Evolutionary conservation across 2,888 invertebrate genomes (phyloP).

Genomic region (Lithophane semibrunnea): DNA sequence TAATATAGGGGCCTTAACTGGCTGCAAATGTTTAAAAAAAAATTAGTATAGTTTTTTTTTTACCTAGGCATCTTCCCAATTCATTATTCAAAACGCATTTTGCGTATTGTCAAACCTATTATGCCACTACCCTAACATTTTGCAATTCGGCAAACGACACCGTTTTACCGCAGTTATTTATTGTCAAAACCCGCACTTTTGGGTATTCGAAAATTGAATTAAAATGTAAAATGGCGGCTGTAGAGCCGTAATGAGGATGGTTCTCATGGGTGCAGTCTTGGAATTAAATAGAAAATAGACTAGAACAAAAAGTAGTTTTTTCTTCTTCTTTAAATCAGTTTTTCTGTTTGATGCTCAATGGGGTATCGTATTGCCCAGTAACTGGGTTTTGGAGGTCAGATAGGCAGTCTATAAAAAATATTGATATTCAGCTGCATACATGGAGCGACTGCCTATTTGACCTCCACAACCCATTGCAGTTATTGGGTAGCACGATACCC

Average conservation of each 20-base stretch:
- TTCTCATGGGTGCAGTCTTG: constrained; percentile 4
- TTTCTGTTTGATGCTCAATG: not conserved
- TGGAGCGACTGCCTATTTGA: too few relatives aligned
- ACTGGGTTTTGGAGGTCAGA: not conserved
- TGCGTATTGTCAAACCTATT: not conserved
- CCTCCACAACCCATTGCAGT: too few relatives aligned
- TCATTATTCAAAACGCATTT: constrained; percentile 39
- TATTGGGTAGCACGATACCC: too few relatives aligned
- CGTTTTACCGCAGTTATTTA: constrained; percentile 42
- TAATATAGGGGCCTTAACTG: too few relatives aligned
- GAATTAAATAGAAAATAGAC: not conserved
- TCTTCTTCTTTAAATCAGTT: not conserved
- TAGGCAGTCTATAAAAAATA: not conserved
- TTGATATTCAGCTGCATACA: not conserved
- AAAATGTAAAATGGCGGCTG: constrained; percentile 46
- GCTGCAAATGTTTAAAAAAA: too few relatives aligned
- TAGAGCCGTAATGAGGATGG: not conserved
- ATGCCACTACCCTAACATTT: constrained; percentile 7
- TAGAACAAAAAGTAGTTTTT: not conserved
- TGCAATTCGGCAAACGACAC: constrained; percentile 31
- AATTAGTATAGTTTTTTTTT: too few relatives aligned
- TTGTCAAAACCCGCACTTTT: constrained; percentile 26
- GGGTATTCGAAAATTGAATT: constrained; percentile 42
- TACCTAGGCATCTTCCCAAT: not conserved
- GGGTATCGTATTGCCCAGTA: not conserved